Evolutionary conservation across 2,888 invertebrate genomes (phyloP).

Genomic region (Phlogophora meticulosa): DNA sequence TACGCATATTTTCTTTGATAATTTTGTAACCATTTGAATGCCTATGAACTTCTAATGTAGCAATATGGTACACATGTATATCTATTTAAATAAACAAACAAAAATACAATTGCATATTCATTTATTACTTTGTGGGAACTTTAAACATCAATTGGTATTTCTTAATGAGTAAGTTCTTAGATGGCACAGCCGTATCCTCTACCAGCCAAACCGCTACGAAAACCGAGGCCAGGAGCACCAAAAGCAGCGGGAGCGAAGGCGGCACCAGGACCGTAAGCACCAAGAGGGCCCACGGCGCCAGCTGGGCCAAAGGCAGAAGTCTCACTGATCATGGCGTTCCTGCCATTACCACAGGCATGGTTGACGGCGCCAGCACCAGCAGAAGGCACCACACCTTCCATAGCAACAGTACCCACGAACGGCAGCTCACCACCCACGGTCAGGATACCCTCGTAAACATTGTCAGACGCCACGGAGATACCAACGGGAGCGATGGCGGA

Average conservation of each 20-base stretch:
- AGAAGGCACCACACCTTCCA: conserved; percentile 67
- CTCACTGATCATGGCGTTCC: conserved; percentile 57
- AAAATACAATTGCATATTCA: too few species aligned
- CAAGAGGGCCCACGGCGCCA: conserved; percentile 1
- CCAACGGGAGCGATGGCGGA: conserved; percentile 53
- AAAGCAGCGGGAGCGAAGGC: conserved; percentile 1
- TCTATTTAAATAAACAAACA: too few species aligned
- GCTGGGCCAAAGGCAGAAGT: conserved; percentile 8
- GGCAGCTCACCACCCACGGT: conserved; percentile 72
- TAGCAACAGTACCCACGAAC: conserved; percentile 69
- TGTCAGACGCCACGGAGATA: conserved; percentile 57
- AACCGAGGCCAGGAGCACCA: conserved; percentile 8
- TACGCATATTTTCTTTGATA: too few species aligned
- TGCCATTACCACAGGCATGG: conserved; percentile 70
- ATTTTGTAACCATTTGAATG: too few species aligned
- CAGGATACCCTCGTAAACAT: conserved; percentile 59
- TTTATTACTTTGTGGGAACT: too few species aligned
- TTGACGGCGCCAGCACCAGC: conserved; percentile 66
- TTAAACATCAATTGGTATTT: conserved; percentile 3
- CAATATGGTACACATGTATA: too few species aligned
- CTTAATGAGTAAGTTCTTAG: too few species aligned
- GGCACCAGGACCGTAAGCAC: conserved; percentile 8
- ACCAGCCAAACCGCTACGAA: background rate
- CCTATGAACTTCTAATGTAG: too few species aligned
- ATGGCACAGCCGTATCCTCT: conserved; percentile 28